A percentile compares a stretch with the other conserved stretches of the same genome.
phyloP scores from a whole-genome alignment of 2,113 vertebrate genomes.

The Dipodomys merriami region DNA sequence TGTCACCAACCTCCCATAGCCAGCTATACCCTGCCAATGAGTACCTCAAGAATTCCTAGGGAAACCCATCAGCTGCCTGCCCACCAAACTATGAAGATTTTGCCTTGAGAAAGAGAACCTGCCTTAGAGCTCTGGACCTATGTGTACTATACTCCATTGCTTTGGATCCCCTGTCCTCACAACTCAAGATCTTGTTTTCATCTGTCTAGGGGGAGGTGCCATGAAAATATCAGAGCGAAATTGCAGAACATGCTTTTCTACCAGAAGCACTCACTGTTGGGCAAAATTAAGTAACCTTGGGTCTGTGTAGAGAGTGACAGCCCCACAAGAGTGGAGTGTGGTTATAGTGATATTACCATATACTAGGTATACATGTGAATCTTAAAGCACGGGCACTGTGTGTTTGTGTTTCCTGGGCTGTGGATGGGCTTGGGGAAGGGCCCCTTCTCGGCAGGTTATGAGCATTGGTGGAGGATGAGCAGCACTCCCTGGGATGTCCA shows the following conservation, averaged over 20 bases:
- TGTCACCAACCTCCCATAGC: no score
- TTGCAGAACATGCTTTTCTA: slow-evolving; percentile 23
- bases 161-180: background rate
- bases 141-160: background rate
- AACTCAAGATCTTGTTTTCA: background rate
- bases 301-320: background rate
- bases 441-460: fast-evolving
- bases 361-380: background rate
- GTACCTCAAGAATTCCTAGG: background rate
- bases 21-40: background rate
- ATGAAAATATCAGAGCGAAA: background rate
- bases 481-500: background rate
- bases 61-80: background rate
- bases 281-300: background rate
- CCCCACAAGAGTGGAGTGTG: background rate
- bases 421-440: background rate
- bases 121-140: no score
- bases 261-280: background rate
- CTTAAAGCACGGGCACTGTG: background rate
- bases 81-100: no score
- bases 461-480: background rate
- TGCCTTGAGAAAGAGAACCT: no score
- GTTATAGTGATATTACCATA: background rate
- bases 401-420: background rate
- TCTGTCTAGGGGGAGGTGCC: background rate